A percentile compares a stretch with the other conserved stretches of the same genome.
phyloP scores from a whole-genome alignment of 2,797 vertebrate species.

The Scleropages formosus region DNA sequence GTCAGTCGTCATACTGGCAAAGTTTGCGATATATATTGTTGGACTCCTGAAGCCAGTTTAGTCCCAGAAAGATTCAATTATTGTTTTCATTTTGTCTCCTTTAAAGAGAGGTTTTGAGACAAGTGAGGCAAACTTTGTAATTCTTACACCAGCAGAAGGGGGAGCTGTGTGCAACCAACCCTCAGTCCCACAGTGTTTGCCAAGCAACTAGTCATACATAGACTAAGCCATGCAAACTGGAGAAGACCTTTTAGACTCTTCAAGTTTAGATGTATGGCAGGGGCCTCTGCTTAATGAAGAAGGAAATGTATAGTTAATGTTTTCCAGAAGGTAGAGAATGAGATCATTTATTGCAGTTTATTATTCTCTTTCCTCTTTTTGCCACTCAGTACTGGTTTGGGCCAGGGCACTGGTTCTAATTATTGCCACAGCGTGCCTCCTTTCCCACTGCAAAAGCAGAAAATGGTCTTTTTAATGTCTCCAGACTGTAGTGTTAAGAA shows the following conservation, averaged over 20 bases:
- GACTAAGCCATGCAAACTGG: background rate
- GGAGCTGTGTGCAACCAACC: background rate
- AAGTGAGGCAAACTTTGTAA: background rate
- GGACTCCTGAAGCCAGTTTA: background rate
- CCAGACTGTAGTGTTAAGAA: background rate
- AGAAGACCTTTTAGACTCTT: background rate
- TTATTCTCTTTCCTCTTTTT: slow-evolving; percentile 25
- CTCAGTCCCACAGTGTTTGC: too few relatives aligned
- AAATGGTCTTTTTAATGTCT: slow-evolving; percentile 14
- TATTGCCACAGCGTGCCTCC: slow-evolving; percentile 8
- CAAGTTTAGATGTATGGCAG: slow-evolving; percentile 8
- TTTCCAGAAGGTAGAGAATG: slow-evolving; percentile 57
- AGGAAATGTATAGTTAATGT: slow-evolving; percentile 47
- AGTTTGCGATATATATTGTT: slow-evolving; percentile 2
- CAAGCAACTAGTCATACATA: background rate
- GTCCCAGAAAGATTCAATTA: too few relatives aligned
- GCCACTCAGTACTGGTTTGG: slow-evolving; percentile 28
- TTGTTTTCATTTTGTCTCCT: background rate
- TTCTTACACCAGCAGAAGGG: background rate
- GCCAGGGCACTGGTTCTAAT: slow-evolving; percentile 32
- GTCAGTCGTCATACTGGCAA: too few relatives aligned
- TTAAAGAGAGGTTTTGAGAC: background rate
- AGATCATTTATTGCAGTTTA: slow-evolving; percentile 56
- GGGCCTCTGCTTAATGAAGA: slow-evolving; percentile 28
- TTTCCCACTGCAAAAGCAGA: slow-evolving; percentile 1